phyloP scores from a whole-genome alignment of 2,797 vertebrate species.

The Hypotaenidia okinawae region DNA sequence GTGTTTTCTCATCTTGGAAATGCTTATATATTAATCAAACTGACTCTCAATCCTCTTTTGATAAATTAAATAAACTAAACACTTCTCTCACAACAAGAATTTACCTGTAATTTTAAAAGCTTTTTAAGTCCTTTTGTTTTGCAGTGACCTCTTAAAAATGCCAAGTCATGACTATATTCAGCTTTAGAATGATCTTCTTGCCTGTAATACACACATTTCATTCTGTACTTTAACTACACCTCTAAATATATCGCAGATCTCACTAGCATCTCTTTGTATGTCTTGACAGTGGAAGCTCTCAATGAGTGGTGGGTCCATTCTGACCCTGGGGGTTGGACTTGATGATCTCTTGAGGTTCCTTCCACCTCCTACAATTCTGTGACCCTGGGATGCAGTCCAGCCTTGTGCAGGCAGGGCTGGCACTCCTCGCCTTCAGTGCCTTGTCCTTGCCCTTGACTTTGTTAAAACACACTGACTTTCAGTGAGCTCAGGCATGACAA shows the following conservation, averaged over 20 bases:
- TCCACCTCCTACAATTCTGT: no score
- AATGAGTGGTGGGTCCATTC: neutral
- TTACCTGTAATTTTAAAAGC: neutral
- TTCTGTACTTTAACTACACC: neutral
- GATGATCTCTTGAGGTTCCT: no score
- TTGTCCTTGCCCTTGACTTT: neutral
- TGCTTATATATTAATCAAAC: neutral
- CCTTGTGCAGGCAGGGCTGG: neutral
- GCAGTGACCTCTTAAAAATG: neutral
- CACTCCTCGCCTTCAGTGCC: neutral
- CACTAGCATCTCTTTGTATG: neutral
- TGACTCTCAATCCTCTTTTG: neutral
- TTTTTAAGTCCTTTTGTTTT: neutral
- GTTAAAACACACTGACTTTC: neutral
- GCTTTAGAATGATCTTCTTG: neutral
- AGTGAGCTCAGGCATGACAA: neutral
- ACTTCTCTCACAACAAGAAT: neutral
- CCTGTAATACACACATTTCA: accelerated
- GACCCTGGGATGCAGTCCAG: neutral
- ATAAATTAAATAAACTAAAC: neutral
- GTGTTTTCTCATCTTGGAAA: neutral
- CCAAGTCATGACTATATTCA: neutral
- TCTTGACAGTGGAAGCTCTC: neutral
- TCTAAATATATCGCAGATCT: neutral
- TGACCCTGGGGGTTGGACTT: no score